Percentiles rank a stretch among this genome's conserved stretches.
phyloP scores from a whole-genome alignment of 2,888 invertebrate species.

The Thalpophila matura region DNA sequence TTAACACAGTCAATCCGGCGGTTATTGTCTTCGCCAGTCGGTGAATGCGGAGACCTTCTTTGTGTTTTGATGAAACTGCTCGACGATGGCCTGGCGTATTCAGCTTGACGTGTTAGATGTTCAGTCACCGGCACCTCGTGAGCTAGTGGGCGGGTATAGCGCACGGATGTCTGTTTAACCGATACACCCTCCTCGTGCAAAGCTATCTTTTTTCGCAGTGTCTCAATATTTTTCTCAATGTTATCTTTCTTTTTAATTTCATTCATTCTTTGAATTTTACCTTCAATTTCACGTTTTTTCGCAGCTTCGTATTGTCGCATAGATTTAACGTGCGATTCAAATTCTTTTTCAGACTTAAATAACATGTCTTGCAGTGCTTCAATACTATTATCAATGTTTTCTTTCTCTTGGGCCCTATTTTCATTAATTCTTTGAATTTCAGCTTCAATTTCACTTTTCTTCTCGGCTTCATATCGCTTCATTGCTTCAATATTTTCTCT shows the following conservation, averaged over 20 bases:
- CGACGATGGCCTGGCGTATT: background rate
- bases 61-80: background rate
- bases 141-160: background rate
- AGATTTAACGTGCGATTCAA: constrained; percentile 10
- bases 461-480: constrained; percentile 1
- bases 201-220: background rate
- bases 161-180: background rate
- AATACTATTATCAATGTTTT: constrained; percentile 11
- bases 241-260: background rate
- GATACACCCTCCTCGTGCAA: background rate
- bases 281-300: constrained; percentile 6
- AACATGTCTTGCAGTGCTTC: constrained; percentile 8
- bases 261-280: constrained; percentile 31
- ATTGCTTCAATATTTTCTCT: background rate
- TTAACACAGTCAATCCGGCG: background rate
- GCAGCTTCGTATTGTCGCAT: constrained; percentile 4
- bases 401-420: background rate
- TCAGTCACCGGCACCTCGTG: background rate
- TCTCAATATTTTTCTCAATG: constrained; percentile 21
- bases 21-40: constrained; percentile 15
- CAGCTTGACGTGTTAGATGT: background rate
- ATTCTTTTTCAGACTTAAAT: background rate
- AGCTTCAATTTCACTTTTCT: background rate
- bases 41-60: no score
- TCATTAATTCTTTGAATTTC: constrained; percentile 17